Percentiles rank a stretch among this genome's conserved stretches.
These are phyloP conservation scores for Torymus tubicola DNA, from an alignment of 2,888 invertebrate genomes.

Conservation along the genomic window DNA sequence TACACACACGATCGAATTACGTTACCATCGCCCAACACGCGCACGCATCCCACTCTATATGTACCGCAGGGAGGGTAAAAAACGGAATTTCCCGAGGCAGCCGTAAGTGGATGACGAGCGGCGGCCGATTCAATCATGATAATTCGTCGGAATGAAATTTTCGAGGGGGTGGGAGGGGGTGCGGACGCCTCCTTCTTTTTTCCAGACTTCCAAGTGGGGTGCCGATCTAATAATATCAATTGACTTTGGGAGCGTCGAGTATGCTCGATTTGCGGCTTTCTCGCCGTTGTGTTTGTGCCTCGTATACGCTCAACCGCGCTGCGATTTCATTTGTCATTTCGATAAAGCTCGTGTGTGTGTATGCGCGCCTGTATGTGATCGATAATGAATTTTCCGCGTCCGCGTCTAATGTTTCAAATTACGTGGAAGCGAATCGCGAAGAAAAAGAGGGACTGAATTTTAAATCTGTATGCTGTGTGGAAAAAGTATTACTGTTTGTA, in stretches of 20 bases:
- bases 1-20: no score
- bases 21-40: no score
- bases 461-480: constrained; percentile 13
- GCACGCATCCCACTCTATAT: no score
- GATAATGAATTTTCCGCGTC: constrained; percentile 41
- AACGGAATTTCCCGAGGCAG: constrained; percentile 38
- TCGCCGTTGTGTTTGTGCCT: no score
- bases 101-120: constrained; percentile 51
- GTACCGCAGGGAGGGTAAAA: constrained; percentile 32
- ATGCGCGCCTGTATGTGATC: no score
- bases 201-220: constrained; percentile 60
- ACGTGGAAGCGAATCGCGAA: constrained; percentile 41
- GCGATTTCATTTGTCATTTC: constrained; percentile 51
- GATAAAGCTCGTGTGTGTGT: constrained; percentile 38
- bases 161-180: constrained; percentile 66
- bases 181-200: constrained; percentile 25
- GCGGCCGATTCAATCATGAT: constrained; percentile 76
- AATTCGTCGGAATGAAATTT: constrained; percentile 76
- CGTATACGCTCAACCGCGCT: constrained; percentile 32
- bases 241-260: constrained; percentile 67
- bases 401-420: constrained; percentile 51
- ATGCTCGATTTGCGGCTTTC: constrained; percentile 47
- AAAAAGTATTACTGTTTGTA: constrained; percentile 25
- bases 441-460: constrained; percentile 14
- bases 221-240: constrained; percentile 77